Evolutionary conservation across 2,113 vertebrate species (phyloP), one percentile per base, ranked within the genome.

Genomic region (Planiliza haematocheilus): DNA sequence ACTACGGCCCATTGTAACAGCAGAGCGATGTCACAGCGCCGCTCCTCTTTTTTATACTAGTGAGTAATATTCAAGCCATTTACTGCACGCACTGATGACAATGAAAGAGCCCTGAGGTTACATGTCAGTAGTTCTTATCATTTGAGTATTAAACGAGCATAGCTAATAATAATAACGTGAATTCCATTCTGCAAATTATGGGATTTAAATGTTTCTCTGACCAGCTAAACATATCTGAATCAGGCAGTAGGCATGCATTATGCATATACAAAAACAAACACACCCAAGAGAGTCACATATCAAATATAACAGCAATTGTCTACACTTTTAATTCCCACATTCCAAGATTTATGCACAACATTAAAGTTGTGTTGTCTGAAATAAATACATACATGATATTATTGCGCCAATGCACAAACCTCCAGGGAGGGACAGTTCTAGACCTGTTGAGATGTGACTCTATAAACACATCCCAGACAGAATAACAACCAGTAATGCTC

Each of bases 381-480:
- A 46, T 20, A 56, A 57, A 50, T 51, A 69, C 43, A 42, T 5
- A 7, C 12, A 57, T 0, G 2, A 48, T 10, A 39, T 11, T n/a
- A 52, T 16, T 6, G 12, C 39, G 45, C 11, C 38, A 4, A n/a
- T 64, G 41, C 55, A 56, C 42, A 49, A 71, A 63, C 50, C 43
- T 73, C 12, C 1, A 16, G n/a, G 1, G 13, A 72, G 34, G 42
- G 9, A 53, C 16, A 11, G 16, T 74, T 56, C 20, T 48, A 50
- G 18, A 58, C 14, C 49, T 41, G 13, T 53, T 62, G 24, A 59
- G 46, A 45, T 59, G 21, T 17, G 10, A 50, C 38, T 74, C 34
- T 46, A 16, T 30, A 74, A 81, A 62, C 24, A 75, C 61, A 70
- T 69, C 20, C 4, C 38, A 53, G 60, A 61, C 16, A 8, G 37